phyloP scores from a whole-genome alignment of 2,797 vertebrate species.

The Rousettus madagascariensis region DNA sequence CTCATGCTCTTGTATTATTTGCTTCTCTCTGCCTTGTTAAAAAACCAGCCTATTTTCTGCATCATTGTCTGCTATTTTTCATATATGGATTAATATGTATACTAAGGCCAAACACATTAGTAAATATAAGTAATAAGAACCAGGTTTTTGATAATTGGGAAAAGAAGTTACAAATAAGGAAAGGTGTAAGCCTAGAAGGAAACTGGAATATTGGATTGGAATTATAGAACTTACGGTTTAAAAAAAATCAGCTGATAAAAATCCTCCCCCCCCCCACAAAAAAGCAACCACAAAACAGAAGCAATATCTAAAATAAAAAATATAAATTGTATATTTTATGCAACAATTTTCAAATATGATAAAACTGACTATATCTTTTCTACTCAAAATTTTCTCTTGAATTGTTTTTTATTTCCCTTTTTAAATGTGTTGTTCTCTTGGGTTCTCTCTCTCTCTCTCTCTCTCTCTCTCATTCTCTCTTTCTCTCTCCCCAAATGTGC shows the following conservation, averaged over 20 bases:
- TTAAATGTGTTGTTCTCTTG: not conserved
- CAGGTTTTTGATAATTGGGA: not conserved
- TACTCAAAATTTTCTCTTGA: not conserved
- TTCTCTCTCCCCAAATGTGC: not conserved
- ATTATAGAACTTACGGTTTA: not conserved
- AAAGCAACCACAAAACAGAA: not conserved
- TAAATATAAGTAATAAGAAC: not conserved
- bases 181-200: not conserved
- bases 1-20: not conserved
- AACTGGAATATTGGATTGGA: not conserved
- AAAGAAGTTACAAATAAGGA: not conserved
- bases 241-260: not conserved
- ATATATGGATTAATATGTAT: not conserved
- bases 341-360: not conserved
- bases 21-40: not conserved
- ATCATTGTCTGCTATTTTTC: not conserved
- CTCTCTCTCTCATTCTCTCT: not conserved
- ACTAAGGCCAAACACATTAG: not conserved
- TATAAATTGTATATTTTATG: not conserved
- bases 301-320: not conserved
- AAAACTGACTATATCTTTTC: not conserved
- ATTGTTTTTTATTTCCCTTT: not conserved
- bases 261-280: rapidly evolving
- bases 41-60: not conserved
- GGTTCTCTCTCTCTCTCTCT: too few species aligned